Conservation (phyloP, 2,888 invertebrate genomes). For the Xanthorhoe designata region DNA sequence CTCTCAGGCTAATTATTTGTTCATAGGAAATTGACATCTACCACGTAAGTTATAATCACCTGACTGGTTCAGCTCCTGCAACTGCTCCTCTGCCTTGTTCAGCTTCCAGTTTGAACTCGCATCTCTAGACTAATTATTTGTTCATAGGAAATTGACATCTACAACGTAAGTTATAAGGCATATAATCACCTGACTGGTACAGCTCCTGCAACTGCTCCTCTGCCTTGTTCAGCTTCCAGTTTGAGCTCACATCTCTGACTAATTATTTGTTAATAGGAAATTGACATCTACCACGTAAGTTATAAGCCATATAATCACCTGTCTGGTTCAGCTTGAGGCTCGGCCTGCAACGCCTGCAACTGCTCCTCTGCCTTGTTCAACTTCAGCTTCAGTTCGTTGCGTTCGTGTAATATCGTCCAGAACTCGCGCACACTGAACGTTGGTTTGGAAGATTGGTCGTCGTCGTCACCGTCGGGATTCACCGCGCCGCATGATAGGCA, state of each 20-base stretch:
- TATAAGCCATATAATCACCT: slow-evolving; percentile 65
- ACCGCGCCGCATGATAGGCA: slow-evolving; percentile 75
- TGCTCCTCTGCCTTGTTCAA: slow-evolving; percentile 98
- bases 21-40: not conserved
- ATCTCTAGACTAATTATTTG: no score
- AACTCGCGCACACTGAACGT: slow-evolving; percentile 89
- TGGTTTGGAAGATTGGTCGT: slow-evolving; percentile 69
- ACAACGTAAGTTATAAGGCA: no score
- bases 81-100: not conserved
- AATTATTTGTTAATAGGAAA: no score
- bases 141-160: no score
- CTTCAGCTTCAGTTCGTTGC: slow-evolving; percentile 96
- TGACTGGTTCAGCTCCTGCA: no score
- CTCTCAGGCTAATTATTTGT: no score
- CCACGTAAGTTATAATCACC: no score
- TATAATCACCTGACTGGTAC: no score
- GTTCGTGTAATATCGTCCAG: slow-evolving; percentile 94
- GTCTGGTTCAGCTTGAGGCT: slow-evolving; percentile 62
- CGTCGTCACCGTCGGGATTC: slow-evolving; percentile 70
- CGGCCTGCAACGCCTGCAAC: slow-evolving; percentile 89
- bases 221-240: no score
- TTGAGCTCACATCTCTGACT: no score
- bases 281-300: no score
- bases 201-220: no score
- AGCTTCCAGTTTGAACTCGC: not conserved